Base-by-base conservation (phyloP, 1,140 invertebrate genomes). In the Calephelis virginiensis region DNA sequence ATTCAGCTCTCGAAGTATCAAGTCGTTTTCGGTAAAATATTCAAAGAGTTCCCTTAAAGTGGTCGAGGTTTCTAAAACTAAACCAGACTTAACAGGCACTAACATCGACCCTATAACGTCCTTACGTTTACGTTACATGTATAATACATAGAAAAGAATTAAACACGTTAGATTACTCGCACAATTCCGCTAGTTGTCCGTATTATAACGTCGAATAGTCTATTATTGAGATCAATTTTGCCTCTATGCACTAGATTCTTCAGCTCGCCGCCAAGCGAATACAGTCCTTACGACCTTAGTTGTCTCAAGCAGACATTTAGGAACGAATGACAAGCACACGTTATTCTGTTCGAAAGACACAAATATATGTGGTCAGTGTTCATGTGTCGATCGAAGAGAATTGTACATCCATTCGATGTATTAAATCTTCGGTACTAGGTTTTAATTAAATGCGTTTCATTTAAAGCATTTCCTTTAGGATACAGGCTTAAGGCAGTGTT, bases 151-250 rank as follows among this genome's bases (percentile, higher is more conserved):
- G 81, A 89, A 86, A 86, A 88, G 83, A 80, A 80, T 81, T 83
- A 86, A 85, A 85, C 80, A 82, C 76, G 73, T 82, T 81, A 80
- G 71, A 71, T 81, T 80, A 85, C 74, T 81, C 83, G 81, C 85
- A 89, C 88, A 89, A 90, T 89, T 90, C 84, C 85, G 88, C 86
- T 87, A 89, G 74, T 81, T 70, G 84, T 85, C 82, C 82, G 73
- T 81, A 82, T 81, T 76, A 81, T 75, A 80, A 80, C 75, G 75
- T 67, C 69, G 81, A 89, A 83, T 86, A 82, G 83, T 85, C 88
- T 83, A 83, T 88, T 82, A 90, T 74, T 90, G 88, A 90, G 88
- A 90, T 90, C 88, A 90, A 82, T 84, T 85, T 85, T 81, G 82
- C 84, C 85, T 77, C 83, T 85, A 83, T 78, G 82, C 85, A 85